Evolutionary conservation across 1,140 invertebrate species (phyloP), one percentile per base, ranked within the genome.

Genomic region (Achroia grisella): DNA sequence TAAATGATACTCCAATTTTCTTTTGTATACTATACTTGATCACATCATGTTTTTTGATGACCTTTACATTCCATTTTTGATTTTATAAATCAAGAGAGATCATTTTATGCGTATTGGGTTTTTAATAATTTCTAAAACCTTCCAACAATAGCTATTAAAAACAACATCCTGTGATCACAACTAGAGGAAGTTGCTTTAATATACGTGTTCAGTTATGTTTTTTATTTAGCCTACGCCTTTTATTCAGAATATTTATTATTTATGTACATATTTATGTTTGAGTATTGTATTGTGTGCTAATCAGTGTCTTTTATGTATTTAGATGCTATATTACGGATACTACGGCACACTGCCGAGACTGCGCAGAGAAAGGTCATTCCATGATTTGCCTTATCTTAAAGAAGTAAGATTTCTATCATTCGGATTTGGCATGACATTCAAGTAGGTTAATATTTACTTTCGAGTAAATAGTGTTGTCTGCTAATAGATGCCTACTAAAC

Each of bases 301-400:
- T 43, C 15, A 34, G 29, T 54, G 42, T 80, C 71, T 72, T 80
- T 73, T 82, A 59, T 69, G 67, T 83, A 37, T n/a, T 17, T 37
- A 89, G 88, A 86, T 91, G 88, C 87, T 90, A 75, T 90, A 89
- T 86, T 89, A 87, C 71, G 88, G 88, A 87, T 90, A 90, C 81
- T 89, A 89, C 82, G 89, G 89, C 52, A 90, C 88, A 11, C 88
- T 91, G 62, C 91, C 91, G 52, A 88, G 91, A 66, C 88, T 93
- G 55, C 87, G 90, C 55, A 89, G 92, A 48, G 92, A 93, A 82
- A 85, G 91, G 66, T 92, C 92, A 53, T 92, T 90, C 74, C 89
- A 91, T 73, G 91, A 93, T 63, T 88, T 92, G 64, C 89, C 89
- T 45, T 87, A 89, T 62, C 74, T 89, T 47, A 89, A 88, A 88